These are phyloP conservation scores for Cyanocitta stelleri DNA, from an alignment of 2,113 vertebrate genomes.

Conservation along the genomic window DNA sequence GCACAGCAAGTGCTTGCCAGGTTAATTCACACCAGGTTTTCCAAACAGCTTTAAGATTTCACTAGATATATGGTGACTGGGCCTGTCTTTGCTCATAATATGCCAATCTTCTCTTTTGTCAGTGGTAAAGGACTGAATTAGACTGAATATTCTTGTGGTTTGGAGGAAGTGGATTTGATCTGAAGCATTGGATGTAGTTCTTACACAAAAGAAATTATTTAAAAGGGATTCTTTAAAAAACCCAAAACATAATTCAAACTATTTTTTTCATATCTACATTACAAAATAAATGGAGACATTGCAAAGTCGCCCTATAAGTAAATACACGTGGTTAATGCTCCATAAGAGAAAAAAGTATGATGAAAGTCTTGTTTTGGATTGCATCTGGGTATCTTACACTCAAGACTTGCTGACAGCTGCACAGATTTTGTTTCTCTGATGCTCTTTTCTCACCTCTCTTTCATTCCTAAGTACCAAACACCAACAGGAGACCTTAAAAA, in stretches of 20 bases:
- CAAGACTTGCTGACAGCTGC: not conserved
- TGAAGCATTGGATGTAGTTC: not conserved
- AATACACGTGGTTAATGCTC: not conserved
- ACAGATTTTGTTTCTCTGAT: not conserved
- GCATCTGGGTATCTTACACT: not conserved
- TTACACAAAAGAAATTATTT: not conserved
- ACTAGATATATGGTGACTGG: not conserved
- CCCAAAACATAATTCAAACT: accelerated
- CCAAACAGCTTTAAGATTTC: not conserved
- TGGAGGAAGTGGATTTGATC: not conserved
- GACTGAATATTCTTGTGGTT: not conserved
- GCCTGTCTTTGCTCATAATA: not conserved
- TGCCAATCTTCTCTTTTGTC: not conserved
- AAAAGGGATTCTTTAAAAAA: not conserved
- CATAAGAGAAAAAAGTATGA: not conserved
- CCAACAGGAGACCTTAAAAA: not conserved
- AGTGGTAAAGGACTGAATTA: not conserved
- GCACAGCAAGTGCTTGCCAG: not conserved
- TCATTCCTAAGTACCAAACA: not conserved
- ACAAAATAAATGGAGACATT: not conserved
- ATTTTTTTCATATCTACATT: not conserved
- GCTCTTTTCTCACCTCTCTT: not conserved
- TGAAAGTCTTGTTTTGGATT: not conserved
- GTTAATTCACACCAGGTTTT: not conserved
- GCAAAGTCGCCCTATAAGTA: not conserved